These are phyloP conservation scores for Pocota personata DNA, from an alignment of 2,888 invertebrate genomes.

Conservation along the genomic window DNA sequence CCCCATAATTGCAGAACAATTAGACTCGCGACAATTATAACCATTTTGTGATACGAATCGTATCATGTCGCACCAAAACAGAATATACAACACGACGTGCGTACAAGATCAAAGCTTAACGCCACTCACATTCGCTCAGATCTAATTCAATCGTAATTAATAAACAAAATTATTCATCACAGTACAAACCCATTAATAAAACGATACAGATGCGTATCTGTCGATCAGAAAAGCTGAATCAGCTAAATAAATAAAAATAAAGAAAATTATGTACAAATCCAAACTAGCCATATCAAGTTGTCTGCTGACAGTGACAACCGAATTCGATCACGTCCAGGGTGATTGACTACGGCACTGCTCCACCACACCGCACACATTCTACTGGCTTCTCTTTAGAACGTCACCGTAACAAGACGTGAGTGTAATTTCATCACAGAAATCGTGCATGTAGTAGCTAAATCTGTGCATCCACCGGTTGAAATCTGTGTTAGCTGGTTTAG, in stretches of 20 bases:
- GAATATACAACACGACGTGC: not conserved
- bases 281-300: not conserved
- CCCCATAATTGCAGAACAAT: slow-evolving; percentile 14
- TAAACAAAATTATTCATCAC: slow-evolving; percentile 32
- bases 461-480: slow-evolving; percentile 23
- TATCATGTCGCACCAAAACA: not conserved
- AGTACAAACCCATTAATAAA: slow-evolving; percentile 26
- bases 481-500: slow-evolving; percentile 44
- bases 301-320: not conserved
- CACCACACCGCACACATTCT: not conserved
- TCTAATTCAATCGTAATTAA: slow-evolving; percentile 40
- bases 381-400: not conserved
- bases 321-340: not conserved
- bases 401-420: not conserved
- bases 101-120: slow-evolving; percentile 17
- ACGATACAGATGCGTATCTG: not conserved
- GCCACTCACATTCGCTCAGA: not conserved
- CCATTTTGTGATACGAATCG: not conserved
- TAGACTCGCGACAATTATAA: slow-evolving; percentile 7
- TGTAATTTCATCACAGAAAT: slow-evolving; percentile 22
- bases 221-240: not conserved
- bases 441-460: not conserved
- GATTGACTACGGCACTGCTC: not conserved
- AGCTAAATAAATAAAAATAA: not conserved
- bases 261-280: no score